Base-by-base conservation (phyloP, 2,888 invertebrate species). In the Nomada hirtipes region DNA sequence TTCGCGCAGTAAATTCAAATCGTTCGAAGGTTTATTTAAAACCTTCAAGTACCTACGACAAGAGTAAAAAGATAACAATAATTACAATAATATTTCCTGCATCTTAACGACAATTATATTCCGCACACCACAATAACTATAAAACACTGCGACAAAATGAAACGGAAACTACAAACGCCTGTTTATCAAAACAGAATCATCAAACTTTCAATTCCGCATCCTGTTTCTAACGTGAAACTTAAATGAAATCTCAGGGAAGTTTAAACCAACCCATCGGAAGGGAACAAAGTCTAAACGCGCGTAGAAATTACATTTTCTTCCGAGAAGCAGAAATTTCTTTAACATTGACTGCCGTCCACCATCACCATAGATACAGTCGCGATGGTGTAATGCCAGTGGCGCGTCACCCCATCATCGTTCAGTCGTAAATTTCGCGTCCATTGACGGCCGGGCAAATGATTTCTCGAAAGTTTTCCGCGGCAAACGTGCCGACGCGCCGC, bases 401-500 rank as follows among this genome's bases (percentile, higher is more conserved):
- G 55, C 63, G 65, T 73, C 70, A 57, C 64, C 69, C 57, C 52
- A 60, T 74, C 60, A 68, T 26, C 70, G 47, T 23, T 2, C n/a
- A 44, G 65, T 52, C 57, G 78, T 78, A 84, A 80, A 84, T 85
- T 77, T 63, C 69, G 52, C 53, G 63, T 64, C 44, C 79, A 75
- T 78, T 68, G 75, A 73, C 78, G 69, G n/a, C 18, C 26, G 55
- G 71, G 71, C 86, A 84, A 88, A 89, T 88, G 87, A 89, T 88
- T 90, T 90, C 86, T 89, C 86, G 87, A 90, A 89, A 91, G 85
- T 86, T 84, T 64, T 76, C 84, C 76, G 36, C 63, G 44, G 44
- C 70, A 74, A 74, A 73, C 73, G 67, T 59, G 83, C 71, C 78
- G 82, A 53, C 71, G 67, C 50, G 71, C 60, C 73, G 69, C 80